Base-by-base conservation (phyloP, 2,113 vertebrate genomes). In the Galeopterus variegatus region DNA sequence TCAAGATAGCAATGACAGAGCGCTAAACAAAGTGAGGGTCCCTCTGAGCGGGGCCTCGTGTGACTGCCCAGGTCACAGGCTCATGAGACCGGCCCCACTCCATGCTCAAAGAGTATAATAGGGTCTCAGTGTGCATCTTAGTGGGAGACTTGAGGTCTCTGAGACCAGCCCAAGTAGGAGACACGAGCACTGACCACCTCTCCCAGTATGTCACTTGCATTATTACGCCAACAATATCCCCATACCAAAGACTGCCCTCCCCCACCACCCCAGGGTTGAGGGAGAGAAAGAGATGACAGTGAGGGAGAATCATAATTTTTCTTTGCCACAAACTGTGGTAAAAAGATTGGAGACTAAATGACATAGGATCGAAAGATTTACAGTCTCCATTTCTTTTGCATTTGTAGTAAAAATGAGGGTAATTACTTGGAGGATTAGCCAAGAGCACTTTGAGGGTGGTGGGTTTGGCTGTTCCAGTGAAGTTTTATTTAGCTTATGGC, bases 401-500 rank as follows among this genome's bases (percentile, higher is more conserved):
- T 67, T 85, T 56, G 6, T 14, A 67, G 19, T 36, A 64, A 80
- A 88, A 70, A 60, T 41, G 23, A 19, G 28, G 11, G 26, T 60
- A 75, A 76, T 91, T 80, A 41, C 7, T 18, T 36, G 14, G 31
- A 82, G 60, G 33, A 52, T 24, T 18, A 11, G 3, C 60, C 23
- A 48, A n/a, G 19, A 65, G n/a, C 21, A 24, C 5, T 26, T 26
- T 58, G 26, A 28, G 54, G 79, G 41, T n/a, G 90, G 60, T 70
- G 41, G 70, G 36, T 79, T 85, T 52, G 54, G 8, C 76, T 58
- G 3, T 11, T n/a, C 31, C 21, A 76, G 50, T 41, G 48, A 69
- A 64, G 41, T 84, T 95, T 89, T 88, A 52, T 65, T 93, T 72
- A 69, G 90, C 81, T 82, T 26, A 8, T 1, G 28, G 41, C 50